Percentiles rank a stretch among this genome's conserved stretches.
These are phyloP conservation scores for Corydoras maculifer DNA, from an alignment of 2,113 vertebrate species.

Conservation along the genomic window DNA sequence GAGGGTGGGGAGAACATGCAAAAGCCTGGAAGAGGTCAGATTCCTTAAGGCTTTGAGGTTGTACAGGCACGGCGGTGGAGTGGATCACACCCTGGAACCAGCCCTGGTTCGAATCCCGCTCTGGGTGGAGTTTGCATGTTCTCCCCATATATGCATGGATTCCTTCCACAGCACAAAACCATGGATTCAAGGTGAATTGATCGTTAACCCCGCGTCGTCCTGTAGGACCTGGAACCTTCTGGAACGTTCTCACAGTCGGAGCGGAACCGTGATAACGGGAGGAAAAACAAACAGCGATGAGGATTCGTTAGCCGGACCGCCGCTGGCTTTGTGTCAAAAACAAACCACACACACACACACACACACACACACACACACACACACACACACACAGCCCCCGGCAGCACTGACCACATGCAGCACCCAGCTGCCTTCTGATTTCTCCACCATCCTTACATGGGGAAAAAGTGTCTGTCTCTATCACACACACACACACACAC, in stretches of 20 bases:
- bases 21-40: too few relatives aligned
- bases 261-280: too few relatives aligned
- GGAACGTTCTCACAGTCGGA: too few relatives aligned
- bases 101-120: background rate
- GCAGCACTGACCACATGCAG: conserved; percentile 35
- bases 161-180: too few relatives aligned
- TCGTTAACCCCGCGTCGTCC: too few relatives aligned
- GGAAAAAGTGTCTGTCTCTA: background rate
- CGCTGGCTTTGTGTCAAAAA: conserved; percentile 18
- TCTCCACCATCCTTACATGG: conserved; percentile 19
- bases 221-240: too few relatives aligned
- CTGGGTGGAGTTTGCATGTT: too few relatives aligned
- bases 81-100: background rate
- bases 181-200: too few relatives aligned
- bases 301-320: conserved; percentile 43
- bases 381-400: conserved; percentile 28
- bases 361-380: conserved; percentile 31
- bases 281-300: background rate
- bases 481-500: background rate
- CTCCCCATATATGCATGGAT: too few relatives aligned
- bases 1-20: too few relatives aligned
- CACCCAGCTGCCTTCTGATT: conserved; percentile 25
- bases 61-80: too few relatives aligned
- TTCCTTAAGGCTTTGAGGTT: too few relatives aligned
- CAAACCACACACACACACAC: conserved; percentile 24